A percentile compares a stretch with the other conserved stretches of the same genome.
phyloP scores from a whole-genome alignment of 2,113 vertebrate species.

The Bos taurus region ARS-UCD2.0 NC_037338.1:61251501-61252000 shows the following conservation, averaged over 20 bases:
- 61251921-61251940: neutral
- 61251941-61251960: slow-evolving; percentile 31
- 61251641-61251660: neutral
- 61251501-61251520: neutral
- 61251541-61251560: neutral
- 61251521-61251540: slow-evolving; percentile 7
- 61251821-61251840: neutral
- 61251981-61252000: slow-evolving; percentile 18
- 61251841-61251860: neutral
- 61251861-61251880: slow-evolving; percentile 6
- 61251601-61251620: neutral
- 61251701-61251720: neutral
- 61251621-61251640: neutral
- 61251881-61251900: slow-evolving; percentile 43
- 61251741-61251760: neutral
- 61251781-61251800: neutral
- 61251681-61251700: neutral
- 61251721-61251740: neutral
- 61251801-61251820: neutral
- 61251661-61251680: neutral
- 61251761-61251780: neutral
- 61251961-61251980: slow-evolving; percentile 33
- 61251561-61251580: neutral
- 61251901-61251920: slow-evolving; percentile 21
- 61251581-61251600: neutral